Percentiles rank a stretch among this genome's conserved stretches.
phyloP scores from a whole-genome alignment of 2,113 vertebrate species.

The Emydura subglobosa region DNA sequence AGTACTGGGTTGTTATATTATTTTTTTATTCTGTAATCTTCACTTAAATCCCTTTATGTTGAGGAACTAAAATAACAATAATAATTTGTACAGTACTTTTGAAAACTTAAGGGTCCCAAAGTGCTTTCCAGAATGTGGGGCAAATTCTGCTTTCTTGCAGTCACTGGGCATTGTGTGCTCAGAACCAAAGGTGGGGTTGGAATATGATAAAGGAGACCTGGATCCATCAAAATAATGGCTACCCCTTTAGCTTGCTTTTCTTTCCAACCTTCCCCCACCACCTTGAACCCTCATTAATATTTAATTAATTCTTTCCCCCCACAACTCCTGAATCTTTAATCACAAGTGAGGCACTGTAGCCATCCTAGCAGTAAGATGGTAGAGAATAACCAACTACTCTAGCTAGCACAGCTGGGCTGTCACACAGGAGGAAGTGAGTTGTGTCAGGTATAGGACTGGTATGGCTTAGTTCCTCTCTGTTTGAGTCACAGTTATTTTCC shows the following conservation, averaged over 20 bases:
- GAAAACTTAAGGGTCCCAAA: neutral
- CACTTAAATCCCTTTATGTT: neutral
- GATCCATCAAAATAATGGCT: neutral
- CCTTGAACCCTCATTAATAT: neutral
- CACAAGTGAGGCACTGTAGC: neutral
- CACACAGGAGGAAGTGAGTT: neutral
- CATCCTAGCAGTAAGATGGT: neutral
- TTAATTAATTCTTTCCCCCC: neutral
- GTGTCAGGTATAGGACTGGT: neutral
- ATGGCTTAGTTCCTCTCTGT: neutral
- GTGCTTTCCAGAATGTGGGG: neutral
- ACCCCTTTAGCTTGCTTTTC: neutral
- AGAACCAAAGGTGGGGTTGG: neutral
- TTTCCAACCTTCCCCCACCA: neutral
- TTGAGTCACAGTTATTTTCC: neutral
- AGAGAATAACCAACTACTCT: neutral
- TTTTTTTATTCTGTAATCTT: neutral
- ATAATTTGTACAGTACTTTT: neutral
- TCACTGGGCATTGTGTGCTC: neutral
- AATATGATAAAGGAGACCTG: neutral
- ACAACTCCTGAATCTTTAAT: neutral
- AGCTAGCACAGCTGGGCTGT: neutral
- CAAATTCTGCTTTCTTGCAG: neutral
- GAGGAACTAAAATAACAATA: conserved; percentile 7
- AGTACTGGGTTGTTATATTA: neutral